Conservation (phyloP, 2,888 invertebrate genomes). For the Drosophila meridiana region DNA sequence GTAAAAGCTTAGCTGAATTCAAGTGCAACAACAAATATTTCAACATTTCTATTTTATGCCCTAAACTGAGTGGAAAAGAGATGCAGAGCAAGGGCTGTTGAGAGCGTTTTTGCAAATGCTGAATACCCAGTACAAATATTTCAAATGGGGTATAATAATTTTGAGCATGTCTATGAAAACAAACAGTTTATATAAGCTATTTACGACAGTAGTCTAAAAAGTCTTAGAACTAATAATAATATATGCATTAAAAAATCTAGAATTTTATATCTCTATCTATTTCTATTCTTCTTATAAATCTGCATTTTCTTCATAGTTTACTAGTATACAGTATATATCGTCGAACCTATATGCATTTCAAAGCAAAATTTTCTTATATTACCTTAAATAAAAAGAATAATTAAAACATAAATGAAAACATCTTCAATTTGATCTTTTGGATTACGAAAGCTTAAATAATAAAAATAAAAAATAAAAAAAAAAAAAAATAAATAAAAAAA, state of each 20-base stretch:
- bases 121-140: not conserved
- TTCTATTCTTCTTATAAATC: too few species aligned
- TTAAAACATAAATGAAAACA: too few species aligned
- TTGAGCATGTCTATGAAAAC: not conserved
- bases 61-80: not conserved
- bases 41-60: slow-evolving; percentile 22
- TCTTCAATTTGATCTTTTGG: too few species aligned
- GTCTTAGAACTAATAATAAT: not conserved
- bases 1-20: slow-evolving; percentile 33
- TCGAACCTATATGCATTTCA: too few species aligned
- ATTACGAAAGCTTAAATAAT: too few species aligned
- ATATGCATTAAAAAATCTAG: too few species aligned
- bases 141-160: not conserved
- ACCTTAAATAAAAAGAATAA: too few species aligned
- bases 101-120: not conserved
- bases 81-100: not conserved
- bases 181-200: not conserved
- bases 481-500: not conserved
- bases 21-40: slow-evolving; percentile 26
- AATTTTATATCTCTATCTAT: too few species aligned
- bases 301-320: too few species aligned
- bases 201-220: not conserved
- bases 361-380: too few species aligned
- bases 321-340: too few species aligned
- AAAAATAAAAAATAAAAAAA: not conserved